Conservation (phyloP, 2,888 invertebrate species). For the Nymphalis urticae region DNA sequence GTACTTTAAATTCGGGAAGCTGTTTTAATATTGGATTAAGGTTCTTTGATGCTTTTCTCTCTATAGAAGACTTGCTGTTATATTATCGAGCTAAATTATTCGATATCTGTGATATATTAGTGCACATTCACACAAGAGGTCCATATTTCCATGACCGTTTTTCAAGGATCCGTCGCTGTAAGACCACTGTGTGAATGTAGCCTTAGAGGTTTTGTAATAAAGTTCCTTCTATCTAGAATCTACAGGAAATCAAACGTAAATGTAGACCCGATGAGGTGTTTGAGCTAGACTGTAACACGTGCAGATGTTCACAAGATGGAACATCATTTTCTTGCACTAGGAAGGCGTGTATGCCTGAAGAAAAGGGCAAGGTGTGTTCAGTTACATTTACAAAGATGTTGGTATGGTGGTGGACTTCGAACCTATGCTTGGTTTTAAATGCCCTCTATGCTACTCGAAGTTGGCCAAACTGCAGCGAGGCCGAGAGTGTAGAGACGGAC, state of each 20-base stretch:
- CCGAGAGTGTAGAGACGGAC: no score
- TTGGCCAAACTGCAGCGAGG: no score
- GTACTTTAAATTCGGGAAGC: background rate
- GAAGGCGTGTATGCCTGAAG: slow-evolving; percentile 62
- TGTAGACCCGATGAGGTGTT: slow-evolving; percentile 80
- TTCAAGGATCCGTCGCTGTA: no score
- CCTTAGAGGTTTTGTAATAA: background rate
- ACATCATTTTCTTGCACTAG: slow-evolving; percentile 79
- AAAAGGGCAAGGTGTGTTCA: slow-evolving; percentile 50
- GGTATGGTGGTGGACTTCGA: background rate
- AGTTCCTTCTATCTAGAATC: slow-evolving; percentile 46
- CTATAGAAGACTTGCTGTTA: background rate
- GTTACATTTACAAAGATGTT: background rate
- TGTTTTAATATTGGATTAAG: background rate
- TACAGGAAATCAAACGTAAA: slow-evolving; percentile 53
- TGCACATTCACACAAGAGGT: no score
- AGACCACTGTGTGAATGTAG: no score
- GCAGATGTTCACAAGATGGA: slow-evolving; percentile 80
- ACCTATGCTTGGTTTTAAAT: background rate
- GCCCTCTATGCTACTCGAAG: background rate
- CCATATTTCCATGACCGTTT: no score
- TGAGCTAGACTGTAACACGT: slow-evolving; percentile 81
- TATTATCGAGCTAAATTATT: no score
- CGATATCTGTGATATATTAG: no score
- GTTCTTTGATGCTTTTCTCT: background rate